These are phyloP conservation scores for Polydrusus pterygomalis DNA, from an alignment of 2,888 invertebrate species.

Conservation along the genomic window DNA sequence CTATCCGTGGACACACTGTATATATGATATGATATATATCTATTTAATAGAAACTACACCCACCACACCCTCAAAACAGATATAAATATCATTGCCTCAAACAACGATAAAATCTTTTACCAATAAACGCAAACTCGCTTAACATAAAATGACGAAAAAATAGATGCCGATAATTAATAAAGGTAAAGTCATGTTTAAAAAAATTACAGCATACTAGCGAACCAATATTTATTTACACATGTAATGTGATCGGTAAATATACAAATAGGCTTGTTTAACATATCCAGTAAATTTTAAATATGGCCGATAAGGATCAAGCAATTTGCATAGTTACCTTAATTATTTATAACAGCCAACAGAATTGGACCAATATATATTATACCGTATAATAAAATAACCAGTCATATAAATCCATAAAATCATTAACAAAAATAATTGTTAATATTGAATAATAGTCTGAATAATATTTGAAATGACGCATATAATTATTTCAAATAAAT, in stretches of 20 bases:
- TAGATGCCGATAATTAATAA: no score
- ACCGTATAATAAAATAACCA: constrained; percentile 5
- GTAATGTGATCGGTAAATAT: constrained; percentile 12
- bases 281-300: constrained; percentile 23
- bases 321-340: constrained; percentile 35
- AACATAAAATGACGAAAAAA: no score
- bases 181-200: not conserved
- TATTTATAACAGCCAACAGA: constrained; percentile 24
- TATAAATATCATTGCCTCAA: no score
- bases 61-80: no score
- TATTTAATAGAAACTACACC: no score
- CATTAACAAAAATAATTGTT: constrained; percentile 4
- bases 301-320: constrained; percentile 39
- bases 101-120: not conserved
- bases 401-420: constrained; percentile 13
- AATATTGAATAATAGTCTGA: constrained; percentile 10
- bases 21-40: no score
- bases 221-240: not conserved
- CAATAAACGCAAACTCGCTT: no score
- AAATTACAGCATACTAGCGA: not conserved
- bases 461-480: constrained; percentile 1
- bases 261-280: constrained; percentile 17
- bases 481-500: constrained; percentile 7
- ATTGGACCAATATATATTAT: constrained; percentile 32
- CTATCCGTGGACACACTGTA: no score